phyloP scores from a whole-genome alignment of 2,888 invertebrate species.

The Plebejus argus region DNA sequence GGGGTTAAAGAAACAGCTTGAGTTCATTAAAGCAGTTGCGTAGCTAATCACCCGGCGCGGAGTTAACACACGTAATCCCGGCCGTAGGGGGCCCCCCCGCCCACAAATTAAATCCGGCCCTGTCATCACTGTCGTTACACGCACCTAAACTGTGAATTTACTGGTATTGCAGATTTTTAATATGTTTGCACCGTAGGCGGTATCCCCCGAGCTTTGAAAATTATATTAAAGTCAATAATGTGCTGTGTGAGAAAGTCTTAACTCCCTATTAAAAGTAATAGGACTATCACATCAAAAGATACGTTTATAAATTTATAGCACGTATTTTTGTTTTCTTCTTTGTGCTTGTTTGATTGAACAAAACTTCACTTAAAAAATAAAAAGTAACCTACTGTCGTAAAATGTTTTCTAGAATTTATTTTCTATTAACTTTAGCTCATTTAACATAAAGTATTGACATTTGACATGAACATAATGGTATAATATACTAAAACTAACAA shows the following conservation, averaged over 20 bases:
- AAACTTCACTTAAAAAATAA: no score
- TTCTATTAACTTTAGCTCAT: no score
- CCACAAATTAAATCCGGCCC: constrained; percentile 18
- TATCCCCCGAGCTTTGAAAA: not conserved
- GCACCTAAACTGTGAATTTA: constrained; percentile 16
- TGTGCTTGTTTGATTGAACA: no score
- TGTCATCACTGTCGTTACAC: constrained; percentile 6
- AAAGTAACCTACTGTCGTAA: no score
- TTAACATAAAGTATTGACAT: no score
- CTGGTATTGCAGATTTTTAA: constrained; percentile 17
- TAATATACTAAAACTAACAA: no score
- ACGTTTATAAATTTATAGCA: no score
- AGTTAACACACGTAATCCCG: constrained; percentile 44
- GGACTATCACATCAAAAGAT: no score
- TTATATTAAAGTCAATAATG: not conserved
- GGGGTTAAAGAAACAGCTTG: constrained; percentile 18
- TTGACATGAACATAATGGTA: no score
- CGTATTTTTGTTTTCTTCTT: no score
- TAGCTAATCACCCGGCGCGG: constrained; percentile 1
- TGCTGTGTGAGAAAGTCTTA: not conserved
- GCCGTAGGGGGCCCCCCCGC: constrained; percentile 39
- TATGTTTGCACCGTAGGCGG: constrained; percentile 3
- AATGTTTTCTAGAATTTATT: no score
- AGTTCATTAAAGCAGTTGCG: constrained; percentile 9
- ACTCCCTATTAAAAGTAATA: no score